These are phyloP conservation scores for Limonius californicus DNA, from an alignment of 1,140 invertebrate genomes.

Conservation along the genomic window DNA sequence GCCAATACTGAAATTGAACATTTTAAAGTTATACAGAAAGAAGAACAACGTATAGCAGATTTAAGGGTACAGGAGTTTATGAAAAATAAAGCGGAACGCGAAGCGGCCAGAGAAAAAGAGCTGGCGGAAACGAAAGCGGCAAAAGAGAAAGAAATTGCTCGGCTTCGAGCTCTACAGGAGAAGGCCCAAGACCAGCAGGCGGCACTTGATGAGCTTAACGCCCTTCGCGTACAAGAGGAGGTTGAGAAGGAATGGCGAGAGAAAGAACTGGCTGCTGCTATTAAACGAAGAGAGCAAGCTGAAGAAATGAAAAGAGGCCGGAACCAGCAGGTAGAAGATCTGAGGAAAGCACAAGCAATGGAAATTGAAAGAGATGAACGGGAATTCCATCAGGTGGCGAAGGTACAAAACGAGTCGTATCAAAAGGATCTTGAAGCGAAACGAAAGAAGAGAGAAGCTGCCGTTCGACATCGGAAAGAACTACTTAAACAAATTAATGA, in stretches of 20 bases:
- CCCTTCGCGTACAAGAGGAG: constrained; percentile 46
- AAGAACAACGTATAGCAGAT: constrained; percentile 59
- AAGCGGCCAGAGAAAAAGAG: constrained; percentile 53
- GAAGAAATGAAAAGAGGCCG: constrained; percentile 45
- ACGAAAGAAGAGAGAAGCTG: constrained; percentile 47
- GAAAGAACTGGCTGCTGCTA: constrained; percentile 43
- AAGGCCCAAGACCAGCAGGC: constrained; percentile 44
- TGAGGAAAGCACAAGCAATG: constrained; percentile 54
- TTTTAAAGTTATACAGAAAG: constrained; percentile 53
- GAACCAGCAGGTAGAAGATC: constrained; percentile 50
- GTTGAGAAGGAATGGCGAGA: constrained; percentile 48
- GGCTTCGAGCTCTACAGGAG: constrained; percentile 50
- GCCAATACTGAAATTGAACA: constrained; percentile 55
- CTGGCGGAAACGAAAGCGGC: constrained; percentile 48
- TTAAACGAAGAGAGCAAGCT: constrained; percentile 34
- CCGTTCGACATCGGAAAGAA: constrained; percentile 49
- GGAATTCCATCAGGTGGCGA: constrained; percentile 53
- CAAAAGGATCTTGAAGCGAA: constrained; percentile 52
- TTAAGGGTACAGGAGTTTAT: constrained; percentile 59
- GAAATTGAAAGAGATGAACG: constrained; percentile 58
- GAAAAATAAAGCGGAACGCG: constrained; percentile 54
- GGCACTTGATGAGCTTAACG: constrained; percentile 46
- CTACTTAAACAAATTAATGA: constrained; percentile 63
- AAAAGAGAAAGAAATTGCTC: constrained; percentile 51
- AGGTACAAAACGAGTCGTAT: constrained; percentile 36